Conservation (phyloP, 2,888 invertebrate species). For the Campoplex capitator region DNA sequence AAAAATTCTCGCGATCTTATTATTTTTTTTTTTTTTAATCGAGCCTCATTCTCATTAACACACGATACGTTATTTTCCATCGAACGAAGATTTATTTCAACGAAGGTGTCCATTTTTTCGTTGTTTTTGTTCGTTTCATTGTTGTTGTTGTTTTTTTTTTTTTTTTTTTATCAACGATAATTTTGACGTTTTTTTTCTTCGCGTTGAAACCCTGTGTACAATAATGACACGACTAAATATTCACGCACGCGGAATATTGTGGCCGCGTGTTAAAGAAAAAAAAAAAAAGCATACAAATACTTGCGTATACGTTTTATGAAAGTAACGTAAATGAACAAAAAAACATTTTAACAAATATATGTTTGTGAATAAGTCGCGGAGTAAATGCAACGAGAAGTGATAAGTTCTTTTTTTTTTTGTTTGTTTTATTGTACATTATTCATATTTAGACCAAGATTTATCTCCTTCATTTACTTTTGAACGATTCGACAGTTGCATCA, state of each 20-base stretch:
- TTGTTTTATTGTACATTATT: constrained; percentile 34
- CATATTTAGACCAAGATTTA: constrained; percentile 23
- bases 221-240: constrained; percentile 12
- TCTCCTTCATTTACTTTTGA: constrained; percentile 19
- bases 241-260: constrained; percentile 40
- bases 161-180: constrained; percentile 14
- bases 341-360: constrained; percentile 57
- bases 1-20: constrained; percentile 45
- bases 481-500: constrained; percentile 38
- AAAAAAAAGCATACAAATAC: constrained; percentile 23
- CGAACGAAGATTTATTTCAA: constrained; percentile 41
- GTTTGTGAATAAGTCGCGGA: constrained; percentile 54
- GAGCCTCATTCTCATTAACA: constrained; percentile 50
- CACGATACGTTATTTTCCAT: constrained; percentile 48
- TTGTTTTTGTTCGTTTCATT: constrained; percentile 21
- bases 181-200: neutral
- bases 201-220: neutral
- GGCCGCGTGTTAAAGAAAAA: neutral
- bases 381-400: constrained; percentile 50
- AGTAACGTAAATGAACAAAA: constrained; percentile 6
- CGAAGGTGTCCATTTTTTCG: neutral
- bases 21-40: constrained; percentile 42
- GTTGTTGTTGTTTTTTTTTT: constrained; percentile 14
- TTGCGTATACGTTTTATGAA: constrained; percentile 37
- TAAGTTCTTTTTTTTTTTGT: constrained; percentile 13